Evolutionary conservation across 2,888 invertebrate species (phyloP).

Genomic region (Baronia brevicornis): DNA sequence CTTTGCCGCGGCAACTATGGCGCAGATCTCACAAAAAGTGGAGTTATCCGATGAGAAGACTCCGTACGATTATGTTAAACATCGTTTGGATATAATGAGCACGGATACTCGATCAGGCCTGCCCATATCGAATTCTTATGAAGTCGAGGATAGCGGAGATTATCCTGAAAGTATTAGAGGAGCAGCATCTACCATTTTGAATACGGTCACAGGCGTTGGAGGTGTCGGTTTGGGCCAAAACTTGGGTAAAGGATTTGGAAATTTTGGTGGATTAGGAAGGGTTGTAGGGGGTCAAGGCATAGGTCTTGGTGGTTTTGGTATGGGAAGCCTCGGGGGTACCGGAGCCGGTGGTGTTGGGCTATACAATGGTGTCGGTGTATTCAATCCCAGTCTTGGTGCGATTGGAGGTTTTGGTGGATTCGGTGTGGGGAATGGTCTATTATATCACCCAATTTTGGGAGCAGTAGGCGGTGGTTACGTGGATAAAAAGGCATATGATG

Average conservation of each 20-base stretch:
- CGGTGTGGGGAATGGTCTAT: constrained; percentile 38
- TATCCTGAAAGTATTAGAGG: constrained; percentile 67
- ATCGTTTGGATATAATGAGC: constrained; percentile 49
- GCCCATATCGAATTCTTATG: constrained; percentile 68
- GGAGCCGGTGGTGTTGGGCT: constrained; percentile 29
- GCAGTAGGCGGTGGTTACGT: constrained; percentile 64
- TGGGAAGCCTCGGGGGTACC: constrained; percentile 34
- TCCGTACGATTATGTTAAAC: constrained; percentile 64
- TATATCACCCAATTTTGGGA: constrained; percentile 56
- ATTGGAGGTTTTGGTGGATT: constrained; percentile 44
- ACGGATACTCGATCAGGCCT: constrained; percentile 47
- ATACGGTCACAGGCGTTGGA: constrained; percentile 49
- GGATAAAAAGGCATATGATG: constrained; percentile 74
- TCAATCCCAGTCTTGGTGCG: constrained; percentile 47
- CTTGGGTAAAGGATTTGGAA: too few species aligned
- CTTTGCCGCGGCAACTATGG: constrained; percentile 36
- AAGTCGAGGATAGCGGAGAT: constrained; percentile 76
- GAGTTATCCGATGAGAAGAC: constrained; percentile 58
- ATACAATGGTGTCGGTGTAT: constrained; percentile 38
- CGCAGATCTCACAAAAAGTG: constrained; percentile 38
- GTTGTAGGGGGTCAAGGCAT: constrained; percentile 29
- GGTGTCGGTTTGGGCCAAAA: constrained; percentile 33
- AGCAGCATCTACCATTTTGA: constrained; percentile 57
- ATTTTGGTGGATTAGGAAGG: constrained; percentile 28
- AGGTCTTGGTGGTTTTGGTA: constrained; percentile 28